phyloP scores from a whole-genome alignment of 2,888 invertebrate genomes.

The Phalangium opilio region DNA sequence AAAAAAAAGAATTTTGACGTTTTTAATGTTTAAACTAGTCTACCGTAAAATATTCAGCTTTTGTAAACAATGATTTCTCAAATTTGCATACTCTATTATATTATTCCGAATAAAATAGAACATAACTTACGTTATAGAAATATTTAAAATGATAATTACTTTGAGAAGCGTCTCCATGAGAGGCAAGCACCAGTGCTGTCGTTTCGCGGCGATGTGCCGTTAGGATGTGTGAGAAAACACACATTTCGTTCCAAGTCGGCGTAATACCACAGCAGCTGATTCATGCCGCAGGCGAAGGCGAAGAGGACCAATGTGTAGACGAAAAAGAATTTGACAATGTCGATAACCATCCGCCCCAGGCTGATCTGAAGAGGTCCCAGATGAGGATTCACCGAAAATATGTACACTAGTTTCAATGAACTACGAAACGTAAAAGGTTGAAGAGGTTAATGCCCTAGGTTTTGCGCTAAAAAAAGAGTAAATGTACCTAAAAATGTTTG shows the following conservation, averaged over 20 bases:
- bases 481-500: constrained; percentile 64
- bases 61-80: no score
- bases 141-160: no score
- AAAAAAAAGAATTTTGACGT: no score
- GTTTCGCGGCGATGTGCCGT: constrained; percentile 12
- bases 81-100: no score
- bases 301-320: constrained; percentile 41
- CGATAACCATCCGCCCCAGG: constrained; percentile 44
- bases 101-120: no score
- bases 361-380: constrained; percentile 45
- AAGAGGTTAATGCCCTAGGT: no score
- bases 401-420: constrained; percentile 45
- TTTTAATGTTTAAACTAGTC: no score
- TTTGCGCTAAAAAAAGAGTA: background rate
- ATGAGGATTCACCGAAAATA: constrained; percentile 46
- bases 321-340: constrained; percentile 44
- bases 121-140: background rate
- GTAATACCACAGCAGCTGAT: constrained; percentile 86
- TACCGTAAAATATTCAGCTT: no score
- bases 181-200: constrained; percentile 29
- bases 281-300: constrained; percentile 46
- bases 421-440: constrained; percentile 26
- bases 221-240: constrained; percentile 15
- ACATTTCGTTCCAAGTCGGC: constrained; percentile 35
- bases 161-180: constrained; percentile 35